Conservation (phyloP, 2,113 vertebrate species). For the Octodon degus region DNA sequence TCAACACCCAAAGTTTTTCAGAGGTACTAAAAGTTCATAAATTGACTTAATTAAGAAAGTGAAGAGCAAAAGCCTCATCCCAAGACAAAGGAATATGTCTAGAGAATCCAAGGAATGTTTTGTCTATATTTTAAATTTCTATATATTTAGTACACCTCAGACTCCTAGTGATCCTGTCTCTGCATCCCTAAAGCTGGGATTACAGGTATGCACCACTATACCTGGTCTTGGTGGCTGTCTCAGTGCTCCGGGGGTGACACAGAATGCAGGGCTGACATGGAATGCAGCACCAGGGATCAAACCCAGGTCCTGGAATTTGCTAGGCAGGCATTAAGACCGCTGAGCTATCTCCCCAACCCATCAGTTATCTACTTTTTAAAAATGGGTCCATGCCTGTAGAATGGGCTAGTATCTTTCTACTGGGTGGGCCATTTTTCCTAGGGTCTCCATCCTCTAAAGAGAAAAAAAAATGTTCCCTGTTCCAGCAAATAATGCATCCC, state of each 20-base stretch:
- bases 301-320: no score
- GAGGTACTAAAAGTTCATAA: neutral
- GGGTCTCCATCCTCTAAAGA: neutral
- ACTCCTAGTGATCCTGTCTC: no score
- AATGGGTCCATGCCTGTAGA: neutral
- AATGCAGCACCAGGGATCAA: no score
- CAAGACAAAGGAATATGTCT: neutral
- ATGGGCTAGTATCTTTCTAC: neutral
- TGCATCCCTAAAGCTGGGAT: no score
- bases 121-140: neutral
- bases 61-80: neutral
- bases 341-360: no score
- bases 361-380: neutral
- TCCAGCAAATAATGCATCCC: neutral
- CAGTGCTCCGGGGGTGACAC: no score
- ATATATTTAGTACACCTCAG: no score
- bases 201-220: no score
- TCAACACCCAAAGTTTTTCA: neutral
- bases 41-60: neutral
- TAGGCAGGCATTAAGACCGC: no score
- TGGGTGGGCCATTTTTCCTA: neutral
- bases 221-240: no score
- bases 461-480: neutral
- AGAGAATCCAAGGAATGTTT: neutral
- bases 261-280: no score